Conservation (phyloP, 2,113 vertebrate genomes). For the Calyptommatus sinebrachiatus region DNA sequence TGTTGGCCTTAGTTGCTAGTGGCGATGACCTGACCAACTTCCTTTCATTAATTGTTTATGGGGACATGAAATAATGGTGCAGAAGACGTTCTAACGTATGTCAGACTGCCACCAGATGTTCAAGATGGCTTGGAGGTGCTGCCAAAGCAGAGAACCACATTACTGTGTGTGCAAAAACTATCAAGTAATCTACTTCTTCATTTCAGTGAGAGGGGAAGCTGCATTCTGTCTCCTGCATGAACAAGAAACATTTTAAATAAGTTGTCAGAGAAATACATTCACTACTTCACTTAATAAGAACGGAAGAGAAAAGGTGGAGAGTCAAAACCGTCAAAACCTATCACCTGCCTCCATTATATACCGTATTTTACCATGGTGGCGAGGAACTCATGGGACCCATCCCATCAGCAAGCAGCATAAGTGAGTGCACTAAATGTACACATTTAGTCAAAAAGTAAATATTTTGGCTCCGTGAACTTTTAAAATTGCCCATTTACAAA, state of each 20-base stretch:
- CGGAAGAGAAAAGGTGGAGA: constrained; percentile 60
- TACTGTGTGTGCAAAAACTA: constrained; percentile 55
- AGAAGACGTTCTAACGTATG: constrained; percentile 51
- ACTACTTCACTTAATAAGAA: constrained; percentile 36
- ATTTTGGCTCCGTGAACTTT: constrained; percentile 70
- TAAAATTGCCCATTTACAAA: constrained; percentile 71
- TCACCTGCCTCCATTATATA: constrained; percentile 62
- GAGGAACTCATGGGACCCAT: constrained; percentile 33
- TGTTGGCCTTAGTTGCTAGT: constrained; percentile 69
- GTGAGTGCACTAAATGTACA: constrained; percentile 70
- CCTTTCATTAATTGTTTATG: constrained; percentile 49
- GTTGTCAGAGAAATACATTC: constrained; percentile 41
- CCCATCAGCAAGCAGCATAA: constrained; percentile 69
- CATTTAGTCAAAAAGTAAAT: constrained; percentile 66
- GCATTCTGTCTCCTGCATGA: constrained; percentile 49
- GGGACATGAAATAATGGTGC: constrained; percentile 52
- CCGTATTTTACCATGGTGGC: constrained; percentile 66
- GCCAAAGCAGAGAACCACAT: constrained; percentile 38
- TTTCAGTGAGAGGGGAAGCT: constrained; percentile 38
- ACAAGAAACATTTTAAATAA: constrained; percentile 52
- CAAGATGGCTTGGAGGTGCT: constrained; percentile 45
- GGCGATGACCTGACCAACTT: constrained; percentile 62
- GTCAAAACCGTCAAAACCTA: constrained; percentile 53
- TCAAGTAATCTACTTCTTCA: constrained; percentile 24
- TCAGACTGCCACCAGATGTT: constrained; percentile 46